Conservation (phyloP, 1,140 invertebrate species). For the Dinothrombium tinctorium region DNA sequence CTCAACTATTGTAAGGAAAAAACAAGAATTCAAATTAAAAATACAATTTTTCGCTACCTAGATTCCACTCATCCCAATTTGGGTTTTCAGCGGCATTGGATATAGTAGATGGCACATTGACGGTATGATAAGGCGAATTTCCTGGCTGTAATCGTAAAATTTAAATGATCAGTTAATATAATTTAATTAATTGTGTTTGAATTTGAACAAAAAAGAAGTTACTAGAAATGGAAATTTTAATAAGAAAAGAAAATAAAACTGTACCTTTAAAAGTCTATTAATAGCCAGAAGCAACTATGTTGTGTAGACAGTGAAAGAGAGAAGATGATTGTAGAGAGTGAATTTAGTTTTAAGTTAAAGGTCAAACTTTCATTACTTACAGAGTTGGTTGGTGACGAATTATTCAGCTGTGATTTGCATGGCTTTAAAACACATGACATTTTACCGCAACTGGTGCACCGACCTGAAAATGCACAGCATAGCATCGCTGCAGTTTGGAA, state of each 20-base stretch:
- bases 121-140: neutral
- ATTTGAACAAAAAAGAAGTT: too few species aligned
- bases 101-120: neutral
- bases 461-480: conserved; percentile 39
- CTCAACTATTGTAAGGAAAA: conserved; percentile 19
- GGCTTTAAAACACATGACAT: neutral
- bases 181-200: too few species aligned
- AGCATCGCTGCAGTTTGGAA: conserved; percentile 81
- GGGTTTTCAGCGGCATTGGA: neutral
- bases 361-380: neutral
- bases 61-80: neutral
- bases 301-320: too few species aligned
- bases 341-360: neutral
- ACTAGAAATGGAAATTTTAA: neutral
- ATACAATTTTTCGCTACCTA: neutral
- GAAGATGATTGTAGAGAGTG: too few species aligned
- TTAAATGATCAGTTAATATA: neutral
- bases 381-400: neutral
- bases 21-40: neutral
- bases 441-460: neutral
- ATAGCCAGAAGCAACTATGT: too few species aligned
- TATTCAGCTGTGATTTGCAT: neutral
- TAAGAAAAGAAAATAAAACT: neutral
- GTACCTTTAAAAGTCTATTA: too few species aligned
- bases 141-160: neutral